A percentile compares a stretch with the other conserved stretches of the same genome.
These are phyloP conservation scores for Troides oblongomaculatus DNA, from an alignment of 2,888 invertebrate species.

Conservation along the genomic window DNA sequence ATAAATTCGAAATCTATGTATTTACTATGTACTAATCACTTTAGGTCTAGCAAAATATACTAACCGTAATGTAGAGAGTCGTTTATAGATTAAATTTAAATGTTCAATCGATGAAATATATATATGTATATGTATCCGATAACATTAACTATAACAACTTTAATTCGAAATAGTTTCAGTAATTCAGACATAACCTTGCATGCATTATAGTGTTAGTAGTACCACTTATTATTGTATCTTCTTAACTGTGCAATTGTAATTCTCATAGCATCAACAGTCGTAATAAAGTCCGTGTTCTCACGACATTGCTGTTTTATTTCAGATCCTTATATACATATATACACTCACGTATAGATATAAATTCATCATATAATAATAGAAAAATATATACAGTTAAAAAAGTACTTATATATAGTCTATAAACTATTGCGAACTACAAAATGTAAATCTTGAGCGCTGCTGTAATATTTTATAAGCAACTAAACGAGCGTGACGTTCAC, in stretches of 20 bases:
- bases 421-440: too few relatives aligned
- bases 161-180: slow-evolving; percentile 38
- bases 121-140: background rate
- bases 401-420: too few relatives aligned
- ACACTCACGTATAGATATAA: too few relatives aligned
- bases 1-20: slow-evolving; percentile 3
- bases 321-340: too few relatives aligned
- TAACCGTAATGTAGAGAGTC: slow-evolving; percentile 28
- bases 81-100: slow-evolving; percentile 8
- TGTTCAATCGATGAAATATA: slow-evolving; percentile 3
- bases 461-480: too few relatives aligned
- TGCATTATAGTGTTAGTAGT: slow-evolving; percentile 16
- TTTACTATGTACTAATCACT: slow-evolving; percentile 7
- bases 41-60: slow-evolving; percentile 25
- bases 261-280: slow-evolving; percentile 41
- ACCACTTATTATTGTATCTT: slow-evolving; percentile 39
- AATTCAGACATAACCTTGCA: slow-evolving; percentile 18
- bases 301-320: slow-evolving; percentile 32
- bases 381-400: too few relatives aligned
- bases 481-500: too few relatives aligned
- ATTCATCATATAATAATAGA: too few relatives aligned
- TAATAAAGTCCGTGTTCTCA: slow-evolving; percentile 33
- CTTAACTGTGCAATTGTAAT: slow-evolving; percentile 40
- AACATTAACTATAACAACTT: slow-evolving; percentile 34
- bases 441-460: too few relatives aligned